Percentiles rank a stretch among this genome's conserved stretches.
These are phyloP conservation scores for Drosophila nigritarsus DNA, from an alignment of 2,888 invertebrate species.

Conservation along the genomic window DNA sequence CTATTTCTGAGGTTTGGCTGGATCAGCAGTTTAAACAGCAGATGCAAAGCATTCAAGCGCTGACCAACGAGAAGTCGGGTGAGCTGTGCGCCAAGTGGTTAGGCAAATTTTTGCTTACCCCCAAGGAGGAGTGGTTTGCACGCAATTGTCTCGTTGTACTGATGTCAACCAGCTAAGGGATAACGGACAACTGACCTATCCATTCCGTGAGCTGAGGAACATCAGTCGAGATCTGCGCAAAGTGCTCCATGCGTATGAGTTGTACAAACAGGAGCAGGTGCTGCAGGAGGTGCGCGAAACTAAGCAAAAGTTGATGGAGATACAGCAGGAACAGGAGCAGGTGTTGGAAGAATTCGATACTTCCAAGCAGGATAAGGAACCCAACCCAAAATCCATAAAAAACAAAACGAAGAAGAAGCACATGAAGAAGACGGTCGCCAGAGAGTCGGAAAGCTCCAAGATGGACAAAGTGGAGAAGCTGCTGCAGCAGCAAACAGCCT, in stretches of 20 bases:
- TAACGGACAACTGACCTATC: not conserved
- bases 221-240: conserved; percentile 7
- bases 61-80: too few relatives aligned
- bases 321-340: not conserved
- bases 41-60: not conserved
- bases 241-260: not conserved
- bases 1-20: conserved; percentile 18
- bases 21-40: conserved; percentile 5
- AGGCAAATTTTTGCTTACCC: not conserved
- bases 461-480: not conserved
- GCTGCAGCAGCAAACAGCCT: not conserved
- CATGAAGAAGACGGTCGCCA: not conserved
- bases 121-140: conserved; percentile 31
- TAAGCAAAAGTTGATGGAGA: not conserved
- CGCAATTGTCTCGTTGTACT: conserved; percentile 21
- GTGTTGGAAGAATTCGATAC: not conserved
- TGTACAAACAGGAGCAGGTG: not conserved
- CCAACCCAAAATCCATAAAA: not conserved
- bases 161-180: conserved; percentile 27
- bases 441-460: not conserved
- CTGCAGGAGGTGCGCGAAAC: not conserved
- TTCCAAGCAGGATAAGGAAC: not conserved
- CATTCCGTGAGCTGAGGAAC: conserved; percentile 17
- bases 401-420: not conserved
- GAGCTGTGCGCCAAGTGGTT: conserved; percentile 33